A percentile compares a stretch with the other conserved stretches of the same genome.
phyloP scores from a whole-genome alignment of 2,113 vertebrate species.

The Bufo bufo region DNA sequence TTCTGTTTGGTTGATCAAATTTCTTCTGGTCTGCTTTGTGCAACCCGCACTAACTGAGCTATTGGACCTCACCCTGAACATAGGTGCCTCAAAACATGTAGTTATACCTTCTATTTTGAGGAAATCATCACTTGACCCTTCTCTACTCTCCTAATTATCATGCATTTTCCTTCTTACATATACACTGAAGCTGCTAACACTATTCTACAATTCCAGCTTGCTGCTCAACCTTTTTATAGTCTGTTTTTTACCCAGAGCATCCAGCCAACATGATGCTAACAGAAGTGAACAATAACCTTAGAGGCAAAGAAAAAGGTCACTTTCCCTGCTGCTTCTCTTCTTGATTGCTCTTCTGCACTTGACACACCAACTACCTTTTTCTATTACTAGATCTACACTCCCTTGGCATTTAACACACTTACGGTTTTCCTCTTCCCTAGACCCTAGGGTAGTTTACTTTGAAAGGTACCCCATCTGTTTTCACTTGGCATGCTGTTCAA shows the following conservation, averaged over 20 bases:
- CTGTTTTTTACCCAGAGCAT: neutral
- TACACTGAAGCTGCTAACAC: neutral
- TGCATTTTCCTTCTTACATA: neutral
- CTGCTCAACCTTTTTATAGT: neutral
- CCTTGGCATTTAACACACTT: neutral
- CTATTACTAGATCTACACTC: neutral
- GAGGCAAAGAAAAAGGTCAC: constrained; percentile 10
- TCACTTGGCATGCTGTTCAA: neutral
- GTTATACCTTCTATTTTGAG: neutral
- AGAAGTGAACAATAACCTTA: constrained; percentile 2
- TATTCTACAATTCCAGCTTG: neutral
- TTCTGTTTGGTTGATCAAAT: neutral
- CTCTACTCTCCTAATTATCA: neutral
- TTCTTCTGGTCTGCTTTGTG: neutral
- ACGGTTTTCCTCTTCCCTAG: neutral
- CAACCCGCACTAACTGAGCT: neutral
- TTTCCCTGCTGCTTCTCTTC: neutral
- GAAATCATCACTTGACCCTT: neutral
- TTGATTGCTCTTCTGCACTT: neutral
- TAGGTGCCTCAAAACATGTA: neutral
- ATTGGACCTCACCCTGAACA: neutral
- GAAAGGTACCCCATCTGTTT: neutral
- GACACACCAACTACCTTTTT: neutral
- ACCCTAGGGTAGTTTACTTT: neutral
- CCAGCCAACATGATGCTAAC: neutral